Evolutionary conservation across 2,888 invertebrate species (phyloP), one percentile per base, ranked within the genome.

Genomic region (Elmis aenea): DNA sequence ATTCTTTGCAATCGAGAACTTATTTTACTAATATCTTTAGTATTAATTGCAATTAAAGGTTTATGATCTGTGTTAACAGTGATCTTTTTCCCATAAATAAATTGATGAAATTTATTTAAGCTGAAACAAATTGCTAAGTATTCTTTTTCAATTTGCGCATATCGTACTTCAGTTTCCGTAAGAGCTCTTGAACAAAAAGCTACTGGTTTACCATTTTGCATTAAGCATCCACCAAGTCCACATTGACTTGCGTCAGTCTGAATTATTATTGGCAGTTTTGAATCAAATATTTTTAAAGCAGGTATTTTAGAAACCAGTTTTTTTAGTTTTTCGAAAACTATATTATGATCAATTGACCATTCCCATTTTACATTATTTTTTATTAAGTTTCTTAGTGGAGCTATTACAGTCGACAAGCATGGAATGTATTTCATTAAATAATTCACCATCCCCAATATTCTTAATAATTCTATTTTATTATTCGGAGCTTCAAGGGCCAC

Each of bases 131-230:
- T 42, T 3, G 39, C 46, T 13, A 54, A 37, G 2, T 51, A 20
- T 27, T 52, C 51, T 28, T 50, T 51, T 5, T 51, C 50, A 31
- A 50, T 46, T 44, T 61, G 54, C n/a, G n/a, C n/a, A n/a, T n/a
- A n/a, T n/a, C n/a, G n/a, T n/a, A n/a, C n/a, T n/a, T n/a, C n/a
- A 20, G 40, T 51, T 15, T 50, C 51, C 5, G 52, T 51, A 11
- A 56, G 35, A 11, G 45, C 45, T 22, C 53, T 38, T 2, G 58
- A 58, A 15, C 51, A 51, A 45, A 50, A 57, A 1, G 46, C 50
- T 2, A 50, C 42, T 18, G 51, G 52, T 26, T 44, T 18, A 5
- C 44, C 48, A 13, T 43, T 16, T 36, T 52, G 53, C 23, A 49
- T 27, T 8, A 53, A 24, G 26, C 45, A 43, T 1, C 34, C 48